Evolutionary conservation across 2,888 invertebrate genomes (phyloP).

Genomic region (Fragum sueziense): DNA sequence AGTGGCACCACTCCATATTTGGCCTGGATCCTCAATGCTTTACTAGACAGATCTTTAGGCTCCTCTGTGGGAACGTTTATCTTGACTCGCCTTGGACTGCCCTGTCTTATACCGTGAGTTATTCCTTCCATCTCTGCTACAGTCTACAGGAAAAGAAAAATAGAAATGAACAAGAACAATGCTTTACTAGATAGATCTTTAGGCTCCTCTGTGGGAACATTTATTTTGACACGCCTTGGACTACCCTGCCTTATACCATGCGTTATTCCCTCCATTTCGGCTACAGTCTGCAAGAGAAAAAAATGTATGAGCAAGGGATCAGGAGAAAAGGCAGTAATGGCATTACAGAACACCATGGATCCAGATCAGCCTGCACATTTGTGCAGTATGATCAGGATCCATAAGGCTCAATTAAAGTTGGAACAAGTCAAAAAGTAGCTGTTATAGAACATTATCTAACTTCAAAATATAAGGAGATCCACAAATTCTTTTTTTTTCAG

Average conservation of each 20-base stretch:
- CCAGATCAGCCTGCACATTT: too few species aligned
- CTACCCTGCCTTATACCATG: slow-evolving; percentile 76
- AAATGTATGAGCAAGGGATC: too few species aligned
- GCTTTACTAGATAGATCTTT: slow-evolving; percentile 51
- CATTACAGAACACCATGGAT: too few species aligned
- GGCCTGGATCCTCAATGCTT: slow-evolving; percentile 60
- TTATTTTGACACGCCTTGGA: slow-evolving; percentile 68
- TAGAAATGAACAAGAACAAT: too few species aligned
- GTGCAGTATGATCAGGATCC: too few species aligned
- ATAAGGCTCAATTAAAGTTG: too few species aligned
- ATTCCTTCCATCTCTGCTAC: slow-evolving; percentile 82
- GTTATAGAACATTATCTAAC: too few species aligned
- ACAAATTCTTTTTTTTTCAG: too few species aligned
- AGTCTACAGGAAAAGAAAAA: slow-evolving; percentile 67
- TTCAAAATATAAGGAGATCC: too few species aligned
- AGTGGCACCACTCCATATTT: slow-evolving; percentile 63
- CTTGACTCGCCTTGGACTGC: slow-evolving; percentile 68
- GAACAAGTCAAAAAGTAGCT: too few species aligned
- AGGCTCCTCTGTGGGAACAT: slow-evolving; percentile 57
- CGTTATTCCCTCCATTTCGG: slow-evolving; percentile 81
- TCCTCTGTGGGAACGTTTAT: slow-evolving; percentile 63
- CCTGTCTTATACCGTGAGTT: slow-evolving; percentile 76
- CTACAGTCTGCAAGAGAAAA: slow-evolving; percentile 76
- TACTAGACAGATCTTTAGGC: slow-evolving; percentile 41
- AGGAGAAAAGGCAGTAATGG: too few species aligned